These are phyloP conservation scores for Oxytorus armatus DNA, from an alignment of 2,888 invertebrate species.

Conservation along the genomic window DNA sequence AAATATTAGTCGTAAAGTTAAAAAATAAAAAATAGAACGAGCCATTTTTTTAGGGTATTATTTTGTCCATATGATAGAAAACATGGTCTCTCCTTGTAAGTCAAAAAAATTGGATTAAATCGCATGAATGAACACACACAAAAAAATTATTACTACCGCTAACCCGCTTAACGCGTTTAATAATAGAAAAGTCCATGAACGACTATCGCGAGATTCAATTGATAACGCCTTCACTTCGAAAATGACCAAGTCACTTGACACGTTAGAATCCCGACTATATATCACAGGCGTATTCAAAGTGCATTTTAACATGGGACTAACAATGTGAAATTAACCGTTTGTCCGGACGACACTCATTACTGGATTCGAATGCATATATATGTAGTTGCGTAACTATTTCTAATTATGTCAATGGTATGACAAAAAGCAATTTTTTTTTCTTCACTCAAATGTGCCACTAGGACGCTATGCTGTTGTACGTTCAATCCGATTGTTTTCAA, in stretches of 20 bases:
- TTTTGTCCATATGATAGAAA: too few species aligned
- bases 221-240: conserved; percentile 5
- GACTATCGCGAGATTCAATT: conserved; percentile 19
- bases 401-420: conserved; percentile 24
- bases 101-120: too few species aligned
- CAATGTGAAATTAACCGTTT: conserved; percentile 34
- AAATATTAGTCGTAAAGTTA: too few species aligned
- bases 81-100: too few species aligned
- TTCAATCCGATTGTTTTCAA: too few species aligned
- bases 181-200: conserved; percentile 10
- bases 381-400: conserved; percentile 32
- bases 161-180: background rate
- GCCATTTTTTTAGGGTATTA: too few species aligned
- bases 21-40: too few species aligned
- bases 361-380: conserved; percentile 9
- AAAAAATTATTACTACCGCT: background rate
- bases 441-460: background rate
- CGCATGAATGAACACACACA: too few species aligned
- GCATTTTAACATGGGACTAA: conserved; percentile 17
- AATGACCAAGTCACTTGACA: conserved; percentile 26
- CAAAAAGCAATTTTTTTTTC: conserved; percentile 24
- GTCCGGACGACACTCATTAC: conserved; percentile 54
- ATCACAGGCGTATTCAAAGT: conserved; percentile 13
- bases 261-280: background rate
- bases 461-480: too few species aligned